Percentiles rank a stretch among this genome's conserved stretches.
Evolutionary conservation across 2,113 vertebrate genomes (phyloP).

Genomic region (Terrapene triunguis): DNA sequence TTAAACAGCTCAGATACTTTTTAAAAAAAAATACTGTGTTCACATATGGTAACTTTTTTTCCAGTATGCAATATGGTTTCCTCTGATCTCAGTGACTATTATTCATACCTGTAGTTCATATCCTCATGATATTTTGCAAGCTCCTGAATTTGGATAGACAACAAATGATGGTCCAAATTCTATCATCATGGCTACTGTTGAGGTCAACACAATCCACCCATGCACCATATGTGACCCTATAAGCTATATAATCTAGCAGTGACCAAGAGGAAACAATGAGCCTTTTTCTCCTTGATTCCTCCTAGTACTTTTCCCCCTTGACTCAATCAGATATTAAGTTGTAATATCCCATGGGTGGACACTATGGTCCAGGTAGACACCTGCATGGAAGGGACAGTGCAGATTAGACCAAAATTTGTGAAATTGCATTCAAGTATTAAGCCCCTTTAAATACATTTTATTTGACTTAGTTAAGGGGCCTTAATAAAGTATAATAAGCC

Average conservation of each 20-base stretch:
- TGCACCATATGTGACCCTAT: background rate
- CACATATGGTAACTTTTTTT: background rate
- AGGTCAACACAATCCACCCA: background rate
- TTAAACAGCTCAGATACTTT: background rate
- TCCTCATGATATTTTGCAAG: background rate
- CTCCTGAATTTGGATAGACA: background rate
- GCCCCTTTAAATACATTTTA: background rate
- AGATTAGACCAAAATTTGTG: fast-evolving
- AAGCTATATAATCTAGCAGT: background rate
- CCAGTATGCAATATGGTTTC: background rate
- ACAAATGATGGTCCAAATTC: background rate
- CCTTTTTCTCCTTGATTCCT: background rate
- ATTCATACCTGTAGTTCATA: background rate
- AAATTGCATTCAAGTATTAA: background rate
- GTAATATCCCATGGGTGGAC: background rate
- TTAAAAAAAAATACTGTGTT: background rate
- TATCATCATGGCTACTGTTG: background rate
- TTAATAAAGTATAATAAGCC: background rate
- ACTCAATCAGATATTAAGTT: background rate
- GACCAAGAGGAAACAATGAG: background rate
- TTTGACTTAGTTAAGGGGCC: background rate
- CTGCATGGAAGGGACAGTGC: background rate
- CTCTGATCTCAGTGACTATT: background rate
- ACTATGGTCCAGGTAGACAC: background rate
- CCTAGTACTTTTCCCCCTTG: background rate